phyloP scores from a whole-genome alignment of 2,797 vertebrate species.

The Muscicapa striata region DNA sequence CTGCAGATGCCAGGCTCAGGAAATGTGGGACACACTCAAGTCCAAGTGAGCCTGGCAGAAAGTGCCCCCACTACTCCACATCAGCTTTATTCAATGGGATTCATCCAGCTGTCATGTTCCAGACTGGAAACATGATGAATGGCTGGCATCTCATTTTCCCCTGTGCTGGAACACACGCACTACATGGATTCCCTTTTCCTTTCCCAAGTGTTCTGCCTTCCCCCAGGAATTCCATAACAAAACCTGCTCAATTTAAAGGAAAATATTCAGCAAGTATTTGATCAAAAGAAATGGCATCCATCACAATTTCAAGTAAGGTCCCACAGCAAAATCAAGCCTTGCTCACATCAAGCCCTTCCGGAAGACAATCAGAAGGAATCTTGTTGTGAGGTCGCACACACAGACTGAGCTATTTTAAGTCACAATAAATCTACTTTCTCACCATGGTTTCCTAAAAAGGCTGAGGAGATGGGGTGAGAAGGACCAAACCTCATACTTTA shows the following conservation, averaged over 20 bases:
- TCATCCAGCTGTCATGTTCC: constrained; percentile 48
- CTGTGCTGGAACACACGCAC: neutral
- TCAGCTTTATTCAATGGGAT: neutral
- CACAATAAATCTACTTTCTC: constrained; percentile 11
- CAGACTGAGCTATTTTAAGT: constrained; percentile 1
- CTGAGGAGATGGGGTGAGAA: neutral
- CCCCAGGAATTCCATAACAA: constrained; percentile 2
- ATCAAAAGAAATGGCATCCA: neutral
- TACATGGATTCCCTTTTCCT: neutral
- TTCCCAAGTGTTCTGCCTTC: neutral
- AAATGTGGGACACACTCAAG: neutral
- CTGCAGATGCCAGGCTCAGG: neutral
- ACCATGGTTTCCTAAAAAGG: neutral
- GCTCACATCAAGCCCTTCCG: neutral
- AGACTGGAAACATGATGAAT: neutral
- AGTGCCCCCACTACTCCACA: neutral
- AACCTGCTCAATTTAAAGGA: neutral
- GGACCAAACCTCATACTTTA: neutral
- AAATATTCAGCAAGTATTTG: neutral
- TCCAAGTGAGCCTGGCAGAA: neutral
- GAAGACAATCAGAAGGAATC: neutral
- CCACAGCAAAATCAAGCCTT: constrained; percentile 28
- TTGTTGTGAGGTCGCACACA: neutral
- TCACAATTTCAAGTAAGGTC: neutral
- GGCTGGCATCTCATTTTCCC: neutral